These are phyloP conservation scores for Steinernema feltiae DNA, from an alignment of 1,140 invertebrate genomes.

Conservation along the genomic window DNA sequence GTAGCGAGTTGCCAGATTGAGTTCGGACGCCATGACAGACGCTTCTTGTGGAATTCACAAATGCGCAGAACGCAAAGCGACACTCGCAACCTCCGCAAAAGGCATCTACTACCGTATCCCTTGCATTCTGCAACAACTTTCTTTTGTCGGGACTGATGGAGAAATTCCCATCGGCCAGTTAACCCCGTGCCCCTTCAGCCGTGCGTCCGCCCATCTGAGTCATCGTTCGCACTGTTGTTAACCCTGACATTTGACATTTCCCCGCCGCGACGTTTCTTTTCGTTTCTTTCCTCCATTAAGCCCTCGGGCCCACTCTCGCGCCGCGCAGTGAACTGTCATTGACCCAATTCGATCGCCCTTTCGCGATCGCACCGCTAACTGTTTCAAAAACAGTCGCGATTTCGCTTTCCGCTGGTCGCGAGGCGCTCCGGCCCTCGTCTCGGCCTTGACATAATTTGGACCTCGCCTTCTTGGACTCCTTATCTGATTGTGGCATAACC, in stretches of 20 bases:
- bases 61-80: too few relatives aligned
- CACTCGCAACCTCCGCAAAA: too few relatives aligned
- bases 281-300: background rate
- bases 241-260: background rate
- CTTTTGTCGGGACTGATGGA: background rate
- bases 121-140: too few relatives aligned
- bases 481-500: background rate
- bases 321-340: conserved; percentile 10
- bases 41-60: background rate
- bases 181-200: conserved; percentile 2
- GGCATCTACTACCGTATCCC: too few relatives aligned
- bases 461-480: background rate
- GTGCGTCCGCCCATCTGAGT: background rate
- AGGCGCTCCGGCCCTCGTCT: background rate
- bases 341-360: background rate
- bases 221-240: background rate
- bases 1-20: too few relatives aligned
- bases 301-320: background rate
- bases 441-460: background rate
- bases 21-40: too few relatives aligned
- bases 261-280: conserved; percentile 10
- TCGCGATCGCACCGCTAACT: background rate
- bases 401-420: background rate
- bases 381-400: conserved; percentile 10
- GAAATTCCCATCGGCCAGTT: background rate